Percentiles rank a stretch among this genome's conserved stretches.
Evolutionary conservation across 2,888 invertebrate genomes (phyloP).

Genomic region (Antheraea assamensis): DNA sequence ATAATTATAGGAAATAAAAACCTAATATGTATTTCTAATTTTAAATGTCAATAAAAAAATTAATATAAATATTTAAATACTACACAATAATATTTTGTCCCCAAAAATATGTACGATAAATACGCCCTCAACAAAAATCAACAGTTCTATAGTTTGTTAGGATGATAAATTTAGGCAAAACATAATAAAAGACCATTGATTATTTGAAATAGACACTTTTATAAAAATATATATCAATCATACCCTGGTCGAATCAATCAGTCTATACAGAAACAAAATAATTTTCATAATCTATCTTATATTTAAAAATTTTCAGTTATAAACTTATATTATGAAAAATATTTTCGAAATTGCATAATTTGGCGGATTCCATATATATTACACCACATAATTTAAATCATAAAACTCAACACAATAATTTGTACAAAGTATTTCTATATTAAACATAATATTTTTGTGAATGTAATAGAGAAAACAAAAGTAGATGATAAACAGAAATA

Average conservation of each 20-base stretch:
- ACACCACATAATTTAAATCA: background rate
- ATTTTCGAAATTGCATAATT: background rate
- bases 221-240: conserved; percentile 22
- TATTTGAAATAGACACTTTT: background rate
- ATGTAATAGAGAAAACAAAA: background rate
- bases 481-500: background rate
- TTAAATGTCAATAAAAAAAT: background rate
- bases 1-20: background rate
- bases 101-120: background rate
- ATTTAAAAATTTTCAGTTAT: conserved; percentile 18
- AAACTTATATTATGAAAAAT: conserved; percentile 23
- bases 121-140: background rate
- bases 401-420: conserved; percentile 1
- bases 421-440: background rate
- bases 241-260: conserved; percentile 45
- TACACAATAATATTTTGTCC: background rate
- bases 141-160: background rate
- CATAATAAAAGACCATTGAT: background rate
- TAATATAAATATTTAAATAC: background rate
- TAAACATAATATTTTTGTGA: background rate
- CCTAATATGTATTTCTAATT: background rate
- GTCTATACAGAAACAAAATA: conserved; percentile 31
- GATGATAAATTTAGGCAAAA: background rate
- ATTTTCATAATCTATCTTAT: conserved; percentile 19
- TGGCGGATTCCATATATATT: background rate